Conservation (phyloP, 2,113 vertebrate species). For the Glareola pratincola region DNA sequence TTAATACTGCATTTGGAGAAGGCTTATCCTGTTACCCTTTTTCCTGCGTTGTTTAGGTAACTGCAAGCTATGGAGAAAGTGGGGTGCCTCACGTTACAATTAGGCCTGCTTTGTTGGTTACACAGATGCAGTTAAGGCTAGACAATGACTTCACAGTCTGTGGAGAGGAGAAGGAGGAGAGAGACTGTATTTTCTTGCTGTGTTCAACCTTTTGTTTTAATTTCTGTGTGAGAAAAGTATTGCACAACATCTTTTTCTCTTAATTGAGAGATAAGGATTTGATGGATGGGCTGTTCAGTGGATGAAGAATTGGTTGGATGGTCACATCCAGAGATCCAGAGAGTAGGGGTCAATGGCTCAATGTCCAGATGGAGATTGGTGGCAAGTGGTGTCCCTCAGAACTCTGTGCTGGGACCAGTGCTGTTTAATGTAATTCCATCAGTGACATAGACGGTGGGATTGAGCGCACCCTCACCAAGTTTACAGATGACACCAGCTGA, state of each 20-base stretch:
- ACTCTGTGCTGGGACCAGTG: not conserved
- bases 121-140: not conserved
- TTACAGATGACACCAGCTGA: not conserved
- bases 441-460: not conserved
- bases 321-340: not conserved
- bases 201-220: not conserved
- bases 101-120: not conserved
- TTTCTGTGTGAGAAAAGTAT: not conserved
- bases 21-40: not conserved
- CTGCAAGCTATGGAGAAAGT: not conserved
- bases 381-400: not conserved
- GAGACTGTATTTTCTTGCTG: not conserved
- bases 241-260: not conserved
- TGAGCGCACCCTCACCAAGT: not conserved
- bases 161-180: not conserved
- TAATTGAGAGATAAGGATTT: not conserved
- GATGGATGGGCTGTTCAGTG: not conserved
- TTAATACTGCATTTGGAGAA: not conserved
- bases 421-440: not conserved
- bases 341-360: not conserved
- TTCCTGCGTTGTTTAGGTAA: not conserved
- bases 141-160: not conserved
- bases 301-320: not conserved
- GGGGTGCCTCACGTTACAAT: not conserved
- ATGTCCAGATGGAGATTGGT: not conserved